Evolutionary conservation across 1,140 invertebrate genomes (phyloP).

Genomic region (Temnothorax nylanderi): DNA sequence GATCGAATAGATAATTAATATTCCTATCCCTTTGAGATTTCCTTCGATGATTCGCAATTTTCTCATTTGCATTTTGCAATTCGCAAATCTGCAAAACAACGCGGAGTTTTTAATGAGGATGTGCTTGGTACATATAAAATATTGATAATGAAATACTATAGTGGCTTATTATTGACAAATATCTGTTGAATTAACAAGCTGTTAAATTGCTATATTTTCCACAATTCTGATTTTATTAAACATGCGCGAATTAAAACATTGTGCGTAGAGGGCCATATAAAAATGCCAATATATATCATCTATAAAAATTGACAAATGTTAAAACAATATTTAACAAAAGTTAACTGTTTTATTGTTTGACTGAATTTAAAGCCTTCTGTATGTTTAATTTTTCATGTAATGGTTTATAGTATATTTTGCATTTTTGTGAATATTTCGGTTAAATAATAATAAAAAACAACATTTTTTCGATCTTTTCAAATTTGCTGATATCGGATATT

Average conservation of each 20-base stretch:
- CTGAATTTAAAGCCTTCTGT: background rate
- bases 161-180: slow-evolving; percentile 1
- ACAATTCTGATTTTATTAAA: slow-evolving; percentile 26
- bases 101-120: background rate
- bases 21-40: background rate
- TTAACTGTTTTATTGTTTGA: background rate
- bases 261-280: background rate
- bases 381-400: background rate
- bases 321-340: background rate
- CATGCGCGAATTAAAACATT: background rate
- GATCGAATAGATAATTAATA: background rate
- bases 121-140: background rate
- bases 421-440: slow-evolving; percentile 4
- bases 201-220: background rate
- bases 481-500: background rate
- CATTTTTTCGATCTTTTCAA: background rate
- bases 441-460: background rate
- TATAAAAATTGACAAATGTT: background rate
- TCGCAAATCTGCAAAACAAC: background rate
- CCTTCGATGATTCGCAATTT: background rate
- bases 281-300: background rate
- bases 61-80: background rate
- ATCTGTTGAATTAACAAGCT: slow-evolving; percentile 23
- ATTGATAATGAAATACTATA: background rate
- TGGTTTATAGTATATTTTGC: background rate